Evolutionary conservation across 2,888 invertebrate genomes (phyloP).

Genomic region (Temnothorax ravouxi): DNA sequence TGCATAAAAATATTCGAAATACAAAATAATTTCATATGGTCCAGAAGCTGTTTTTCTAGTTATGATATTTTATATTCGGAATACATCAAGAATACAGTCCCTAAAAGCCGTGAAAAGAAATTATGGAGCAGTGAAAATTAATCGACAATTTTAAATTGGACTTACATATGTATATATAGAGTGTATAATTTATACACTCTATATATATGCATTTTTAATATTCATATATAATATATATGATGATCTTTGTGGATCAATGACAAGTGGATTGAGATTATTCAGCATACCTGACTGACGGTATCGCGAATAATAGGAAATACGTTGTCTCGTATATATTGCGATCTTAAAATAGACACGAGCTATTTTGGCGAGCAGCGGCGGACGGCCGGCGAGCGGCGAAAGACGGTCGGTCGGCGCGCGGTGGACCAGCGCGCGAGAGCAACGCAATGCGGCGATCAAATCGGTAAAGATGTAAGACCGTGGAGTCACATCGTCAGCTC

Average conservation of each 20-base stretch:
- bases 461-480: slow-evolving; percentile 50
- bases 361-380: slow-evolving; percentile 41
- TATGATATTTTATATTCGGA: neutral
- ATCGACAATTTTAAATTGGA: neutral
- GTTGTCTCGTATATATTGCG: slow-evolving; percentile 13
- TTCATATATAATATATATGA: neutral
- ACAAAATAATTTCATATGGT: neutral
- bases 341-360: slow-evolving; percentile 41
- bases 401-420: slow-evolving; percentile 8
- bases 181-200: neutral
- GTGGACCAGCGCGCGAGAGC: slow-evolving; percentile 37
- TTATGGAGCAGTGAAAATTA: neutral
- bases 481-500: slow-evolving; percentile 49
- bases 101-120: neutral
- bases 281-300: neutral
- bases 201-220: neutral
- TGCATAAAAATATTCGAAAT: neutral
- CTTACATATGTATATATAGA: no score
- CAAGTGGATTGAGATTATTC: neutral
- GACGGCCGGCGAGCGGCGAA: slow-evolving; percentile 22
- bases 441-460: slow-evolving; percentile 52
- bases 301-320: slow-evolving; percentile 40
- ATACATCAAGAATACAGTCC: neutral
- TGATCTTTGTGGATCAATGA: neutral
- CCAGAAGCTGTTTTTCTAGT: neutral